Conservation (phyloP, 2,113 vertebrate species). For the Phyllostomus discolor region DNA sequence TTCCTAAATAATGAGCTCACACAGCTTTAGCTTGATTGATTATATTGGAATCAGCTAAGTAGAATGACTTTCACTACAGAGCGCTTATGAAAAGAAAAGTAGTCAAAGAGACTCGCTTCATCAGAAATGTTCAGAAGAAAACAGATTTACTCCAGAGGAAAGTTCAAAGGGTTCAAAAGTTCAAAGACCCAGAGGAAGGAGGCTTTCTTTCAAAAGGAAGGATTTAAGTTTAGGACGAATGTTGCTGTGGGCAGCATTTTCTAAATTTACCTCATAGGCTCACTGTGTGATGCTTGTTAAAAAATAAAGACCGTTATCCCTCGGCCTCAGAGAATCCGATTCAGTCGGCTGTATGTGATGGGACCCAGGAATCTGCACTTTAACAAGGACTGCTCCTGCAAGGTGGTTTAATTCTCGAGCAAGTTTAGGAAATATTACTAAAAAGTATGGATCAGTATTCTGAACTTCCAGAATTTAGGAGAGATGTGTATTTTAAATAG, state of each 20-base stretch:
- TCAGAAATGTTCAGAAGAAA: conserved; percentile 27
- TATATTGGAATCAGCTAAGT: conserved; percentile 31
- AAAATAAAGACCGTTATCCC: not conserved
- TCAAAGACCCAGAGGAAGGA: conserved; percentile 22
- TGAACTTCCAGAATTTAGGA: not conserved
- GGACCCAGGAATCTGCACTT: not conserved
- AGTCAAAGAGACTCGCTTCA: not conserved
- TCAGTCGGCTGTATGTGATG: not conserved
- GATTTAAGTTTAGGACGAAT: not conserved
- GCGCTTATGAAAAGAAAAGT: not conserved
- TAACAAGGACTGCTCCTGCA: not conserved
- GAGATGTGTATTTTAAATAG: not conserved
- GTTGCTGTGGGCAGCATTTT: not conserved
- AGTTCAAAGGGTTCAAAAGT: conserved; percentile 43
- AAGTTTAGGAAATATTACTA: conserved; percentile 1
- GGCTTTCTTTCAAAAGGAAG: conserved; percentile 11
- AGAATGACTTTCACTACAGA: conserved; percentile 1
- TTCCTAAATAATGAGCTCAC: conserved; percentile 36
- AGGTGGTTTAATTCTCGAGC: not conserved
- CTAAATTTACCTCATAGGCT: not conserved
- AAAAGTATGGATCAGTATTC: not conserved
- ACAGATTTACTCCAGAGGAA: conserved; percentile 33
- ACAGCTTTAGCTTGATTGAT: conserved; percentile 44
- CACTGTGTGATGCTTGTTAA: not conserved
- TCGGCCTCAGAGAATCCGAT: not conserved